Evolutionary conservation across 2,797 vertebrate genomes (phyloP).

Genomic region (Alouatta caraya): DNA sequence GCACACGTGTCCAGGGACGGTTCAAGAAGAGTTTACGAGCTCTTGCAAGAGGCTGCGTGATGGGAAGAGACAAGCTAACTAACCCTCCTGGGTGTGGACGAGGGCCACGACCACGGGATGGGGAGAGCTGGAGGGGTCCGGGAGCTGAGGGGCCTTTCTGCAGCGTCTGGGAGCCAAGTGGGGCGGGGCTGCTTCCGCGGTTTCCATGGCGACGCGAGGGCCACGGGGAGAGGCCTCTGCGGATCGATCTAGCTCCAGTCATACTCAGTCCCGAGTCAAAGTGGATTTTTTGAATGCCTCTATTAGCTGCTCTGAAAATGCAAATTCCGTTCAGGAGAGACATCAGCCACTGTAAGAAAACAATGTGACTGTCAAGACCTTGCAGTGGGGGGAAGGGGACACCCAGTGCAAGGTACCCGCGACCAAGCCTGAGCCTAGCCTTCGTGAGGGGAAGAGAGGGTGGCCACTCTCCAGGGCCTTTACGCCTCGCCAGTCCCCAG

Average conservation of each 20-base stretch:
- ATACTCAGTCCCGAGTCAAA: conserved; percentile 86
- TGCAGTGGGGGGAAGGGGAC: not conserved
- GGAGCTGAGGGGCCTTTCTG: not conserved
- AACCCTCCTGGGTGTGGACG: fast-evolving
- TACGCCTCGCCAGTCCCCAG: not conserved
- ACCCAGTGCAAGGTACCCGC: not conserved
- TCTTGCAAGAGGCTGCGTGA: not conserved
- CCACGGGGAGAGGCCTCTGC: not conserved
- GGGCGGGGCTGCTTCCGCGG: conserved; percentile 17
- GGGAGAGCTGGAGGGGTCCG: too few relatives aligned
- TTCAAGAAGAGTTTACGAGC: not conserved
- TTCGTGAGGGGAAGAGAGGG: fast-evolving
- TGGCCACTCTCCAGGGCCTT: not conserved
- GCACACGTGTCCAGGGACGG: not conserved
- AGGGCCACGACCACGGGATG: fast-evolving
- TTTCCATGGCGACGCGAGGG: conserved; percentile 75
- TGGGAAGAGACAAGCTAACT: not conserved
- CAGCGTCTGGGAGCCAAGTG: fast-evolving
- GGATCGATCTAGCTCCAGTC: conserved; percentile 83
- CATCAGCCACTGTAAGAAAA: conserved; percentile 80
- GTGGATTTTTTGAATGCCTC: conserved; percentile 88
- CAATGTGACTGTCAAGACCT: conserved; percentile 80
- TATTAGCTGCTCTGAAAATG: conserved; percentile 88
- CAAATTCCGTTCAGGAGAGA: conserved; percentile 85
- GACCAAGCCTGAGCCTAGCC: not conserved